Base-by-base conservation (phyloP, 1,140 invertebrate species). In the Triops cancriformis region DNA sequence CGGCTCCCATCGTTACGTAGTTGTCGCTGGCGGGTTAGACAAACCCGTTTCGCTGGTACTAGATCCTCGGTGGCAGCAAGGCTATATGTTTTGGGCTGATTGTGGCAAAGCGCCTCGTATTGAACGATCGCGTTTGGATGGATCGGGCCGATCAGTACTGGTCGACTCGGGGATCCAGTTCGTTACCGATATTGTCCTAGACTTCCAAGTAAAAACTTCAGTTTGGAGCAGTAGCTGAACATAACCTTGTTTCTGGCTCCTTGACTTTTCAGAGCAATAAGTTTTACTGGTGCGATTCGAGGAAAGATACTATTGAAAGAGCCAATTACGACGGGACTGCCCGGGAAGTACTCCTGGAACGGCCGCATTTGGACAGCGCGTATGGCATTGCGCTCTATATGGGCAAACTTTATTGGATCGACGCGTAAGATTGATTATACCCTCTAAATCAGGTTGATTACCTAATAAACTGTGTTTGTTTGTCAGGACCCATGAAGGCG, bases 21-120 rank as follows among this genome's bases (percentile, higher is more conserved):
- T 89, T 5, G 82, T 86, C 11, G 82, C 82, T 73, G 83, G 80
- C 1, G 82, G 83, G 72, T 79, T 88, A 76, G 85, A 86, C n/a
- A 84, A 86, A 76, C 87, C 87, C 14, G 84, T 83, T 79, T 84
- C 88, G 12, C 81, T 92, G 76, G 88, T 88, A n/a, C 83, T 92
- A 42, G 90, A 92, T 86, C 89, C 90, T 12, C 41, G 45, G 4
- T 64, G 51, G 51, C 82, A 83, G 6, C 81, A 82, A 73, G 91
- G 91, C 1, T 87, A 86, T 80, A 80, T 93, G 73, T 92, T 91
- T 82, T 90, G 90, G 87, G 85, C 85, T 45, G 88, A 89, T 80
- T 85, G 84, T 31, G 87, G 87, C 43, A 82, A 81, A 78, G 80
- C 77, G 28, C 82, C 83, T 37, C 86, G 86, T 81, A 86, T 91